Evolutionary conservation across 1,140 invertebrate species (phyloP).

Genomic region (Pristionchus pacificus): DNA sequence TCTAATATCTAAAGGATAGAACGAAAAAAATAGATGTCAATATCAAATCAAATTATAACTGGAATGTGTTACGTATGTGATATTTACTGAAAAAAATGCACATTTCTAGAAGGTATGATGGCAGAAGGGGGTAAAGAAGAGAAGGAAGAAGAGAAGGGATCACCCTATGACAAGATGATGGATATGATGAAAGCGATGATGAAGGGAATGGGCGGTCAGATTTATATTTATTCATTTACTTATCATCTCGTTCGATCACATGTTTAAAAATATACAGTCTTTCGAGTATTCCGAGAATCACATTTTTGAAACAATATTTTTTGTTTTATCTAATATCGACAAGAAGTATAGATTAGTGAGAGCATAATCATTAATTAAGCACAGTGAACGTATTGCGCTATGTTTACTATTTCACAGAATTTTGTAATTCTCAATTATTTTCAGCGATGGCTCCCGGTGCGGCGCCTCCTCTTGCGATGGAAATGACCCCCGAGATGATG

Average conservation of each 20-base stretch:
- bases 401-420: not conserved
- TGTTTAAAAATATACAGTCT: not conserved
- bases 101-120: not conserved
- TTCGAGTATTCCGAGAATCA: not conserved
- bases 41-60: not conserved
- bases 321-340: not conserved
- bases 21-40: not conserved
- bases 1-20: too few species aligned
- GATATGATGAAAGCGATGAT: not conserved
- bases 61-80: not conserved
- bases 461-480: not conserved
- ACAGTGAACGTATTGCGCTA: too few species aligned
- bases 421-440: not conserved
- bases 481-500: constrained; percentile 6
- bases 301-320: too few species aligned
- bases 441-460: not conserved
- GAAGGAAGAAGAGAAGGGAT: not conserved
- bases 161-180: not conserved
- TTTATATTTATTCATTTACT: not conserved
- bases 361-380: not conserved
- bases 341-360: not conserved
- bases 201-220: not conserved
- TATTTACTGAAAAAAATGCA: not conserved
- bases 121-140: not conserved
- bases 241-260: not conserved